Evolutionary conservation across 1,140 invertebrate genomes (phyloP).

Genomic region (Acromyrmex heyeri): DNA sequence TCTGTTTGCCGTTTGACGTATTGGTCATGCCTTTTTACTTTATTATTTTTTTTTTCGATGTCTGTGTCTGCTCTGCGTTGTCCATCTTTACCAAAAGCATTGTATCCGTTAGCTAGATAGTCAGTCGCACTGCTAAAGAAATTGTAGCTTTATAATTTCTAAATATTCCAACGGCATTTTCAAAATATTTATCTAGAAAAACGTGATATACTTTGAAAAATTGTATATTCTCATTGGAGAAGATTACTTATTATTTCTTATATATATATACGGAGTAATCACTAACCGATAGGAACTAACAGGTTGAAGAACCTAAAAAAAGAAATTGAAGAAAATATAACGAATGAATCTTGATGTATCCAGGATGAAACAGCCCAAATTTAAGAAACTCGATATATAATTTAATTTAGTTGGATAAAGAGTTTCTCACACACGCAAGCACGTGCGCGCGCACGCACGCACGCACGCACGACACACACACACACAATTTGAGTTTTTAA

Average conservation of each 20-base stretch:
- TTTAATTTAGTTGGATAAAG: conserved; percentile 29
- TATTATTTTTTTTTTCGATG: not conserved
- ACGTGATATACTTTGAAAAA: conserved; percentile 5
- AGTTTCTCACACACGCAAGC: not conserved
- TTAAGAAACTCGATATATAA: conserved; percentile 8
- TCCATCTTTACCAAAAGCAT: conserved; percentile 1
- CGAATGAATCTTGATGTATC: conserved; percentile 17
- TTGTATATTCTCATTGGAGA: conserved; percentile 7
- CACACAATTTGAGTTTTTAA: not conserved
- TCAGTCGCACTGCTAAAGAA: not conserved
- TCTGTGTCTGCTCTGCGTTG: not conserved
- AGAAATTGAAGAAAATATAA: not conserved
- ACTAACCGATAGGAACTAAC: not conserved
- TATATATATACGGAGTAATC: not conserved
- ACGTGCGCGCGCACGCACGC: no score
- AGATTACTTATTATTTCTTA: conserved; percentile 31
- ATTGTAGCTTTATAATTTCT: conserved; percentile 31
- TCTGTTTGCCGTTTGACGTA: not conserved
- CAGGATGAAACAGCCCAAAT: not conserved
- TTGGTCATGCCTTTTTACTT: not conserved
- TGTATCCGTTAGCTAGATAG: conserved; percentile 16
- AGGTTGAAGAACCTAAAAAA: not conserved
- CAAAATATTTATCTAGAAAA: not conserved
- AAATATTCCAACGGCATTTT: conserved; percentile 16
- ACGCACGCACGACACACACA: no score